These are phyloP conservation scores for Apis florea DNA, from an alignment of 1,140 invertebrate genomes.

Conservation along the genomic window DNA sequence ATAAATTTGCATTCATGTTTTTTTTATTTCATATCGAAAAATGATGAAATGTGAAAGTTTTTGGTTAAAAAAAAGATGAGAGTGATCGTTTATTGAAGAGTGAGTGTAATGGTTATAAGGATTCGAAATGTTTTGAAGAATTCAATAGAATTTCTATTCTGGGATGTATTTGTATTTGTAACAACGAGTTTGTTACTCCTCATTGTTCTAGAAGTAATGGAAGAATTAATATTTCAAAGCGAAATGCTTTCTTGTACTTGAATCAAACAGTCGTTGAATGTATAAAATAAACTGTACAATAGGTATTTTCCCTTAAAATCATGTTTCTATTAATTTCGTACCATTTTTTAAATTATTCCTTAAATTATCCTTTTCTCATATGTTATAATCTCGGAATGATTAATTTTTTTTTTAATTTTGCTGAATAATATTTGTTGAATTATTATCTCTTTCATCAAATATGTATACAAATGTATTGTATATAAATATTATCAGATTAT, in stretches of 20 bases:
- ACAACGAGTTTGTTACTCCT: slow-evolving; percentile 12
- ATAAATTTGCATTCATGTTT: not conserved
- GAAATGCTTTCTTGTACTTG: slow-evolving; percentile 32
- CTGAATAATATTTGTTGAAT: not conserved
- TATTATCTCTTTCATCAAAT: not conserved
- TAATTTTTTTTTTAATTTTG: not conserved
- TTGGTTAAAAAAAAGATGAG: not conserved
- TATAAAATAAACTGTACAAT: slow-evolving; percentile 65
- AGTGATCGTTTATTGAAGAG: not conserved
- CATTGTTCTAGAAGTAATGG: slow-evolving; percentile 22
- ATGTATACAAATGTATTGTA: too few relatives aligned
- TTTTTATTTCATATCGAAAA: not conserved
- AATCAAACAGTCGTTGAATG: slow-evolving; percentile 51
- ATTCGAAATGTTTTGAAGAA: slow-evolving; percentile 4
- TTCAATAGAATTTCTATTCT: not conserved
- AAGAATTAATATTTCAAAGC: slow-evolving; percentile 14
- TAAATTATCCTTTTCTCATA: not conserved
- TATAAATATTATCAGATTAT: too few relatives aligned
- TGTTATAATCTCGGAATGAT: not conserved
- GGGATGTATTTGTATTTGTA: not conserved
- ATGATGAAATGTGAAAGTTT: not conserved
- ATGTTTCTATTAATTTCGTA: not conserved
- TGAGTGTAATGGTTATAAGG: not conserved
- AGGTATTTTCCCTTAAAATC: slow-evolving; percentile 61
- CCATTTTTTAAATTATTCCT: not conserved